Conservation (phyloP, 2,888 invertebrate genomes). For the Itoplectis maculator region DNA sequence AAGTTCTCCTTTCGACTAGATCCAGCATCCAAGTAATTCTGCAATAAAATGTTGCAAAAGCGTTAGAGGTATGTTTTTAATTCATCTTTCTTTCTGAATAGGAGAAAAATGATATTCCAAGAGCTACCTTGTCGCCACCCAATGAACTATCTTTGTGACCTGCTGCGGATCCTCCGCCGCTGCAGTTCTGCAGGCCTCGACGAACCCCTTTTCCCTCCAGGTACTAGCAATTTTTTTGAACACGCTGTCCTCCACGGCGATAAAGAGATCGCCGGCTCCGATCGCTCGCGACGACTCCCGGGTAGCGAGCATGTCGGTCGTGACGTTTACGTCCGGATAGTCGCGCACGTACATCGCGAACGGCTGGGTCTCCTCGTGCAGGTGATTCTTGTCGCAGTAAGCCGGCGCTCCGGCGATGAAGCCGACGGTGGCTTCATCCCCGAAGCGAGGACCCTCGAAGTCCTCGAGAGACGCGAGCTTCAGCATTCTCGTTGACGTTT, state of each 20-base stretch:
- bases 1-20: conserved; percentile 79
- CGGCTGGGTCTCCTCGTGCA: conserved; percentile 78
- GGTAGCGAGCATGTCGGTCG: conserved; percentile 87
- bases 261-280: conserved; percentile 85
- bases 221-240: conserved; percentile 91
- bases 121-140: conserved; percentile 81
- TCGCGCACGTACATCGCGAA: conserved; percentile 84
- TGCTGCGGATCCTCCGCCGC: conserved; percentile 85
- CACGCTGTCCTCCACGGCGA: conserved; percentile 89
- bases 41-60: no score
- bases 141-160: conserved; percentile 85
- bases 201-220: conserved; percentile 91
- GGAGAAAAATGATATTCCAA: no score
- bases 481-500: conserved; percentile 72
- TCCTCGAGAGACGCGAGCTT: conserved; percentile 78
- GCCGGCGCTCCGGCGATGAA: conserved; percentile 70
- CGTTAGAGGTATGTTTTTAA: no score
- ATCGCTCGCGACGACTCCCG: conserved; percentile 86
- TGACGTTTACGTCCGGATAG: conserved; percentile 90
- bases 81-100: not conserved
- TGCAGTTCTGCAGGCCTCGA: conserved; percentile 89
- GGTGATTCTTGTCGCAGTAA: conserved; percentile 75
- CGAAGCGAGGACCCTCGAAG: conserved; percentile 74
- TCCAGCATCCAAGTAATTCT: conserved; percentile 79
- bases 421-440: conserved; percentile 75